These are phyloP conservation scores for Heliconius nattereri DNA, from an alignment of 1,140 invertebrate species.

Conservation along the genomic window DNA sequence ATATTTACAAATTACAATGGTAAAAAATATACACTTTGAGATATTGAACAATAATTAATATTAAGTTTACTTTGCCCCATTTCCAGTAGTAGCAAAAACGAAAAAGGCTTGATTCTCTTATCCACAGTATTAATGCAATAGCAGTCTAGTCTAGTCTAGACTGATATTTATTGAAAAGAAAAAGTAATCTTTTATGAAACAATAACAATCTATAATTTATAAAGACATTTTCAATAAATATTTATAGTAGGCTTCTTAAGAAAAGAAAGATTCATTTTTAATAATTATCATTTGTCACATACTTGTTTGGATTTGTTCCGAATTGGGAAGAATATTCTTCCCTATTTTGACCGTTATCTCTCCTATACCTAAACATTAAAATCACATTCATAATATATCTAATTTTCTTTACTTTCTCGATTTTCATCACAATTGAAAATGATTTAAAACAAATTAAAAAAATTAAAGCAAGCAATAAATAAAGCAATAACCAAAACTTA, in stretches of 20 bases:
- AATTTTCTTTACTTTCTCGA: neutral
- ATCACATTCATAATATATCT: conserved; percentile 40
- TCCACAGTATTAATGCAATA: neutral
- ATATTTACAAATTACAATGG: neutral
- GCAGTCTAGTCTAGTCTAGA: conserved; percentile 34
- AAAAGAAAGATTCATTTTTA: conserved; percentile 46
- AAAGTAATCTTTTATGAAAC: neutral
- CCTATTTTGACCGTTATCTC: conserved; percentile 73
- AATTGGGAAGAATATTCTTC: conserved; percentile 70
- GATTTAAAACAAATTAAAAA: no score
- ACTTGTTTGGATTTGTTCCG: conserved; percentile 75
- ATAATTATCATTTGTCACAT: conserved; percentile 63
- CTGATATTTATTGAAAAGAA: conserved; percentile 53
- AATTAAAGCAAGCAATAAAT: no score
- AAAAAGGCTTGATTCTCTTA: neutral
- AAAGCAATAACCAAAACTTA: conserved; percentile 40
- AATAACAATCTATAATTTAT: neutral
- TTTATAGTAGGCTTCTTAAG: conserved; percentile 56
- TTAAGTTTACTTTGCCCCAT: no score
- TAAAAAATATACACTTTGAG: neutral
- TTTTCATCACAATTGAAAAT: neutral
- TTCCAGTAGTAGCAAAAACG: neutral
- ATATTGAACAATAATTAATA: no score
- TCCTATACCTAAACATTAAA: conserved; percentile 73
- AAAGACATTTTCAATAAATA: conserved; percentile 53